These are phyloP conservation scores for Hesperia comma DNA, from an alignment of 2,888 invertebrate genomes.

Conservation along the genomic window DNA sequence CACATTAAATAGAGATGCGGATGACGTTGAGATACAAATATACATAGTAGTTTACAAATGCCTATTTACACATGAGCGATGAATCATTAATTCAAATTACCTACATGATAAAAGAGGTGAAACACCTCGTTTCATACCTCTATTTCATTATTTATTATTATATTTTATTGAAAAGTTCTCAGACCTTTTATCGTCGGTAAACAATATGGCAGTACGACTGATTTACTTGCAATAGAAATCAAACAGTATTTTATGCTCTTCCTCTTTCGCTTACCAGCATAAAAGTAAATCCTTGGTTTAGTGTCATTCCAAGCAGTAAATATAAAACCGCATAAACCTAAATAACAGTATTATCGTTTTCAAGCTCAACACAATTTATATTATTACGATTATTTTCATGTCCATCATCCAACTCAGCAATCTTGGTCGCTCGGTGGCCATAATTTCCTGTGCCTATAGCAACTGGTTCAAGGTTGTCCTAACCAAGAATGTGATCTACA, in stretches of 20 bases:
- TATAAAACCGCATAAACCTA: too few relatives aligned
- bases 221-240: not conserved
- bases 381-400: not conserved
- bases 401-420: not conserved
- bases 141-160: not conserved
- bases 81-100: too few relatives aligned
- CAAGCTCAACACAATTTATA: too few relatives aligned
- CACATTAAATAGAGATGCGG: too few relatives aligned
- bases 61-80: too few relatives aligned
- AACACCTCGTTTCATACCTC: not conserved
- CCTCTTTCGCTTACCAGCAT: too few relatives aligned
- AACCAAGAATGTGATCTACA: conserved; percentile 31
- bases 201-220: not conserved
- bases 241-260: too few relatives aligned
- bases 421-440: conserved; percentile 14
- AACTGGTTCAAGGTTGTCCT: conserved; percentile 32
- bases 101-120: not conserved
- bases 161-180: not conserved
- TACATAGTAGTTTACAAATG: too few relatives aligned
- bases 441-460: conserved; percentile 21
- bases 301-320: too few relatives aligned
- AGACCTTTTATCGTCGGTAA: not conserved
- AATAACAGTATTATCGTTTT: too few relatives aligned
- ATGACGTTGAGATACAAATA: too few relatives aligned
- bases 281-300: too few relatives aligned